Evolutionary conservation across 1,140 invertebrate genomes (phyloP), one percentile per base, ranked within the genome.

Genomic region (Platyura marginata): DNA sequence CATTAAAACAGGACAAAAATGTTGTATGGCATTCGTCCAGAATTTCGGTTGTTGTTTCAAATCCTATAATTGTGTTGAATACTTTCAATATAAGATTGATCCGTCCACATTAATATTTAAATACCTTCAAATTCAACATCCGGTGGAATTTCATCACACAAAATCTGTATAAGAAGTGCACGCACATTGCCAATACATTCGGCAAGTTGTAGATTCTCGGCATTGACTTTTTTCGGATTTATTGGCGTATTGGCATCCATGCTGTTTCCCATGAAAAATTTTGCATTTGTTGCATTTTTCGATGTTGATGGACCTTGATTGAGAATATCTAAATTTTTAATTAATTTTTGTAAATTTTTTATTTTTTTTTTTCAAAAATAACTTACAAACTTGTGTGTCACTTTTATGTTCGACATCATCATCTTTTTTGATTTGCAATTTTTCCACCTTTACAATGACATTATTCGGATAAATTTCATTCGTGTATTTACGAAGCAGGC

Each of bases 1-100:
- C 88, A 63, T 95, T 88, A 55, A 92, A 96, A 61, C 91, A 94
- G 3, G 79, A 68, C 3, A 89, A 81, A 57, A 94, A 91, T 9
- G 89, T 92, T 41, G 77, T 71, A 51, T 94, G 86, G 51, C 86
- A 90, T 54, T 95, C 90, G 21, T 87, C 80, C 11, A 96, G 62
- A 43, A 96, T 81, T 29, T 74, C 71, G 21, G 67, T 66, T 0
- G 71, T 75, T 65, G 80, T 65, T 46, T 72, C 62, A n/a, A 68
- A 52, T n/a, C n/a, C n/a, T n/a, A n/a, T n/a, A n/a, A n/a, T n/a
- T n/a, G n/a, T n/a, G n/a, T n/a, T n/a, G n/a, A n/a, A n/a, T n/a
- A n/a, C n/a, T n/a, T n/a, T n/a, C n/a, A n/a, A n/a, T n/a, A n/a
- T n/a, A n/a, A n/a, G n/a, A n/a, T n/a, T n/a, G n/a, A n/a, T n/a